These are phyloP conservation scores for Phengaris arion DNA, from an alignment of 2,888 invertebrate species.

Conservation along the genomic window DNA sequence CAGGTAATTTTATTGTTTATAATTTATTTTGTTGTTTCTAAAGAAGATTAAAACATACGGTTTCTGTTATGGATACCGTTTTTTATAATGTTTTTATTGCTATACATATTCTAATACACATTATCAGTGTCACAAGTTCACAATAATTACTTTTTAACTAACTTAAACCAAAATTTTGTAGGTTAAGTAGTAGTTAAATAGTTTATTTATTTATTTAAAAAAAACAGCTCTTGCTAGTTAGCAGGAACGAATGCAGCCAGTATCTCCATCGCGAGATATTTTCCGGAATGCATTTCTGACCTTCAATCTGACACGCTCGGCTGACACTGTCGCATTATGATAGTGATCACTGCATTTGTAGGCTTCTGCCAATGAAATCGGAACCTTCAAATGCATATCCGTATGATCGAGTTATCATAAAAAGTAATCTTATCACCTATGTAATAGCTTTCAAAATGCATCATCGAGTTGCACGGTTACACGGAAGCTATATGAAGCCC, in stretches of 20 bases:
- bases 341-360: conserved; percentile 54
- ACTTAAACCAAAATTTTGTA: too few relatives aligned
- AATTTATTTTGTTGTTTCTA: conserved; percentile 9
- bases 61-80: not conserved
- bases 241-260: conserved; percentile 14
- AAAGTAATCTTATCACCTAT: conserved; percentile 45
- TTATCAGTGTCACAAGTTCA: too few relatives aligned
- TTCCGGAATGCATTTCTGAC: conserved; percentile 47
- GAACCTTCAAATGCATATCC: conserved; percentile 51
- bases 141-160: too few relatives aligned
- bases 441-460: conserved; percentile 42
- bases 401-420: conserved; percentile 35
- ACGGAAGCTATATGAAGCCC: conserved; percentile 55
- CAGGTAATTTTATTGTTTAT: not conserved
- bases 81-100: not conserved
- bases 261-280: conserved; percentile 41
- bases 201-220: too few relatives aligned
- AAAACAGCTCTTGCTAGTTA: not conserved
- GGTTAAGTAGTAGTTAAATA: too few relatives aligned
- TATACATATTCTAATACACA: not conserved
- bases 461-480: conserved; percentile 43
- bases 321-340: conserved; percentile 48
- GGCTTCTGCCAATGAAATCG: conserved; percentile 62
- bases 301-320: conserved; percentile 46
- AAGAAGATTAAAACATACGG: not conserved